Percentiles rank a stretch among this genome's conserved stretches.
These are phyloP conservation scores for Gerris lacustris DNA, from an alignment of 2,888 invertebrate species.

Conservation along the genomic window DNA sequence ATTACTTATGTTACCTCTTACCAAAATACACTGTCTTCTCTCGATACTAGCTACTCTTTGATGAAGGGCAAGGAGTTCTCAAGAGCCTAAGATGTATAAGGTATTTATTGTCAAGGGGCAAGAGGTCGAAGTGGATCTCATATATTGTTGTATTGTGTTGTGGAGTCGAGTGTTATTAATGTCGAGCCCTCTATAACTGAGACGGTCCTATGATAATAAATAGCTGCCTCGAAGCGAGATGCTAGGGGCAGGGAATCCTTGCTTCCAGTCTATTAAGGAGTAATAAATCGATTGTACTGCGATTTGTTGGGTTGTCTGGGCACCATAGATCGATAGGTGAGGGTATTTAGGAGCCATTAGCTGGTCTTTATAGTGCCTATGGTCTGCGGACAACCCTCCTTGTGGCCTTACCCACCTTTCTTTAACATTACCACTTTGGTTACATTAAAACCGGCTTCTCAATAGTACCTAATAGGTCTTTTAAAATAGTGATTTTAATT, in stretches of 20 bases:
- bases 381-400: too few relatives aligned
- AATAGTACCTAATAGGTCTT: too few relatives aligned
- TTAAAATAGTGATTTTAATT: too few relatives aligned
- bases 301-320: neutral
- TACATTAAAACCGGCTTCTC: too few relatives aligned
- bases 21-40: too few relatives aligned
- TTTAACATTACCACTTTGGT: too few relatives aligned
- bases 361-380: neutral
- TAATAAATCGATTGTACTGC: neutral
- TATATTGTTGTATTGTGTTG: neutral
- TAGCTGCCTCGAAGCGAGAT: neutral
- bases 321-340: neutral
- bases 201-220: neutral
- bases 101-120: neutral
- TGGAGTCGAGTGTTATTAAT: neutral
- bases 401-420: too few relatives aligned
- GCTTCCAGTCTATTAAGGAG: neutral
- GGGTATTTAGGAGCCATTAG: neutral
- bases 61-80: too few relatives aligned
- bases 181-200: neutral
- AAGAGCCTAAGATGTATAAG: too few relatives aligned
- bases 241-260: neutral
- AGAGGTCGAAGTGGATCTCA: neutral
- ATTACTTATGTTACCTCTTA: too few relatives aligned
- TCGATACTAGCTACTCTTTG: too few relatives aligned